phyloP scores from a whole-genome alignment of 2,888 invertebrate species.

The Hofmannophila pseudospretella region DNA sequence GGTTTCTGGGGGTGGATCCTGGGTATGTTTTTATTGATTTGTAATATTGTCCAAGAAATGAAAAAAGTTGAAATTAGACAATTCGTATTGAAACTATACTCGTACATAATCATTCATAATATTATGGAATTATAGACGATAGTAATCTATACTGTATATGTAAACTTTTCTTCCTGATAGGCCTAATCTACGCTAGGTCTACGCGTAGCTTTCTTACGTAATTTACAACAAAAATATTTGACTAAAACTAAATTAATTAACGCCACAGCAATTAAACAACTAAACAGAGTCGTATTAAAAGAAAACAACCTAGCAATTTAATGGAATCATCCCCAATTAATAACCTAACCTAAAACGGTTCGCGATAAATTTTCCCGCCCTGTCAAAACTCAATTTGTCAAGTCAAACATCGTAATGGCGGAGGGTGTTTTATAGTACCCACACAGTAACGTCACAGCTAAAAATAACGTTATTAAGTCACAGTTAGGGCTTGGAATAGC shows the following conservation, averaged over 20 bases:
- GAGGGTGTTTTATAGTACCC: slow-evolving; percentile 42
- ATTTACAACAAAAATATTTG: not conserved
- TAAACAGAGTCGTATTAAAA: slow-evolving; percentile 34
- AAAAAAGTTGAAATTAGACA: too few relatives aligned
- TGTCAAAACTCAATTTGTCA: slow-evolving; percentile 77
- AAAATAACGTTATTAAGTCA: slow-evolving; percentile 26
- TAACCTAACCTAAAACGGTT: slow-evolving; percentile 42
- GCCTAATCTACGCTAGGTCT: too few relatives aligned
- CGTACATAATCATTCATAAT: too few relatives aligned
- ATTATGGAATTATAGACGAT: too few relatives aligned
- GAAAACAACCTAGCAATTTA: slow-evolving; percentile 33
- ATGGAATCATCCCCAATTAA: slow-evolving; percentile 46
- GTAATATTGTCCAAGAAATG: too few relatives aligned
- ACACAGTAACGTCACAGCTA: slow-evolving; percentile 19
- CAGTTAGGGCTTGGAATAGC: slow-evolving; percentile 49
- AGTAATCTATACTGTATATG: too few relatives aligned
- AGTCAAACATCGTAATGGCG: slow-evolving; percentile 66
- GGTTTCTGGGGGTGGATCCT: too few relatives aligned
- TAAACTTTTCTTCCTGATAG: too few relatives aligned
- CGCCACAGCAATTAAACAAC: slow-evolving; percentile 3
- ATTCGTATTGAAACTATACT: too few relatives aligned
- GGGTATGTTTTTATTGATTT: too few relatives aligned
- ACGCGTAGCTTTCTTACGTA: too few relatives aligned
- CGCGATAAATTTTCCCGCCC: slow-evolving; percentile 57
- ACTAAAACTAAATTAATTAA: slow-evolving; percentile 4